phyloP scores from a whole-genome alignment of 2,113 vertebrate genomes.

The Oryzias curvinotus region DNA sequence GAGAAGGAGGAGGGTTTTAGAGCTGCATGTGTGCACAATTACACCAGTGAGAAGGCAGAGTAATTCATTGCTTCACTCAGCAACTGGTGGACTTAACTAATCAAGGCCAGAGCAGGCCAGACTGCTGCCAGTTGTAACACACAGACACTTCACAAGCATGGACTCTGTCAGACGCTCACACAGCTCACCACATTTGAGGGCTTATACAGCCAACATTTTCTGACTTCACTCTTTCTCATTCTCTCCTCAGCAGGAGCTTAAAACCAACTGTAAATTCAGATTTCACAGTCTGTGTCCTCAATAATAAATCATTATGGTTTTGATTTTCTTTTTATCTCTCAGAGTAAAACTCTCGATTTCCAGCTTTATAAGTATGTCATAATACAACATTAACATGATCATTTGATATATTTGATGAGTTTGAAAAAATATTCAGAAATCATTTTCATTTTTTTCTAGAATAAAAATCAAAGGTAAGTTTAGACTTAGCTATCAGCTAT shows the following conservation, averaged over 20 bases:
- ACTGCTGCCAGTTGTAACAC: conserved; percentile 59
- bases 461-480: no score
- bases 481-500: no score
- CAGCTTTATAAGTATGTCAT: no score
- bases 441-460: no score
- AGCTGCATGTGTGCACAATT: conserved; percentile 78
- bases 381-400: no score
- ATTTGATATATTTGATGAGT: no score
- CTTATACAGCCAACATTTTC: conserved; percentile 28
- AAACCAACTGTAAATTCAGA: no score
- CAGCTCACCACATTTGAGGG: conserved; percentile 39
- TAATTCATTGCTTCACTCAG: conserved; percentile 63
- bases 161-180: conserved; percentile 16
- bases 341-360: no score
- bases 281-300: conserved; percentile 1
- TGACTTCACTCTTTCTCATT: conserved; percentile 6
- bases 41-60: conserved; percentile 59
- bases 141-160: conserved; percentile 21
- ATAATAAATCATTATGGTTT: neutral
- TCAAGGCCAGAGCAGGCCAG: conserved; percentile 63
- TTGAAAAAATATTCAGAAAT: no score
- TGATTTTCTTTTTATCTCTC: no score
- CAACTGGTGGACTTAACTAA: conserved; percentile 58
- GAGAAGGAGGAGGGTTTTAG: conserved; percentile 33
- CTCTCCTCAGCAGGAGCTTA: conserved; percentile 8